Evolutionary conservation across 2,797 vertebrate genomes (phyloP).

Genomic region (Cyclopterus lumpus): DNA sequence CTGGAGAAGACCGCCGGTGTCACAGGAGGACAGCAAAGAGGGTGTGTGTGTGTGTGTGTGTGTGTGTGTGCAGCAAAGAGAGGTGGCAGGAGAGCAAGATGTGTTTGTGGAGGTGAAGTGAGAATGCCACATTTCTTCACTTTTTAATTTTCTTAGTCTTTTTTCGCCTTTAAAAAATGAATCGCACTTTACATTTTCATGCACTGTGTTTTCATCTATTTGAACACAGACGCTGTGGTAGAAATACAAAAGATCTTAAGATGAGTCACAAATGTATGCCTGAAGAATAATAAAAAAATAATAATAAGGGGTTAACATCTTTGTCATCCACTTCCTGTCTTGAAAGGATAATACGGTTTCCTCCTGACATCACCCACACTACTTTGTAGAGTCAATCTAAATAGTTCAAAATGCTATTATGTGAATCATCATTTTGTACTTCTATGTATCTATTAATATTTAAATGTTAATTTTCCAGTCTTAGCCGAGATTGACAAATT

Average conservation of each 20-base stretch:
- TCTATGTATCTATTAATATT: not conserved
- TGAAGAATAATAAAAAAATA: not conserved
- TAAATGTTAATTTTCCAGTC: not conserved
- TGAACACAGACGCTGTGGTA: conserved; percentile 81
- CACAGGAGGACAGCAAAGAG: conserved; percentile 59
- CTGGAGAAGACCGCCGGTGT: conserved; percentile 82
- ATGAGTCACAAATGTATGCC: not conserved
- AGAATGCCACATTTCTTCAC: conserved; percentile 23
- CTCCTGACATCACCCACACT: not conserved
- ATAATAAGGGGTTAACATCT: not conserved
- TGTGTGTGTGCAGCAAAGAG: conserved; percentile 22
- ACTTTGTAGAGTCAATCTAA: not conserved
- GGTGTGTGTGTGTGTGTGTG: conserved; percentile 28
- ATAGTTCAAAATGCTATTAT: not conserved
- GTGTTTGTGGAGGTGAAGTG: not conserved
- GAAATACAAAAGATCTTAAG: not conserved
- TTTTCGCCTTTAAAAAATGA: not conserved
- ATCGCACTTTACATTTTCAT: conserved; percentile 68
- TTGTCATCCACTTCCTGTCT: not conserved
- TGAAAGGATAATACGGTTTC: not conserved
- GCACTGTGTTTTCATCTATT: conserved; percentile 87
- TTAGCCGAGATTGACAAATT: not conserved
- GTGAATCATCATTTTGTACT: not conserved
- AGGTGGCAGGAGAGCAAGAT: not conserved
- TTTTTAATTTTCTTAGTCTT: not conserved